Conservation (phyloP, 92 coral and sea anemone genomes). For the Palythoa grandiflora region DNA sequence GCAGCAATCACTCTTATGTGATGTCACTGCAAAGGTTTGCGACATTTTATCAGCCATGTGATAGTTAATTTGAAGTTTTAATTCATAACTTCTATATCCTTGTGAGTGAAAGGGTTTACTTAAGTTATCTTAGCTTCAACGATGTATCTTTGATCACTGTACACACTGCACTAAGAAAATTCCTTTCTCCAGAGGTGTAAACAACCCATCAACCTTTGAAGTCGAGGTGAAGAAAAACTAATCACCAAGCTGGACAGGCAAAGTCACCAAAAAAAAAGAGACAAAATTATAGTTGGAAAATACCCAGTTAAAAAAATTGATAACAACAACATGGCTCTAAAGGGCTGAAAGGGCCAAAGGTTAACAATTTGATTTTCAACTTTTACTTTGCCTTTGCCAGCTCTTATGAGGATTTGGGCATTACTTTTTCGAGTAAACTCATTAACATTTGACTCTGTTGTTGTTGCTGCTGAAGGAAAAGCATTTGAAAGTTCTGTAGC, state of each 20-base stretch:
- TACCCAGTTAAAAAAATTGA: background rate
- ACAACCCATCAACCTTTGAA: too few species aligned
- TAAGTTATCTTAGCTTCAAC: background rate
- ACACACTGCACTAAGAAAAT: too few species aligned
- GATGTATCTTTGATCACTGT: background rate
- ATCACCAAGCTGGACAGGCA: too few species aligned
- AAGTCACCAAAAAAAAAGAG: too few species aligned
- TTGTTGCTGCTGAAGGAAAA: constrained; percentile 52
- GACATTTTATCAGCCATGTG: constrained; percentile 26
- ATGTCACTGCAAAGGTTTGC: constrained; percentile 47
- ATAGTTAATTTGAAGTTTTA: constrained; percentile 37
- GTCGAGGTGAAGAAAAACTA: too few species aligned
- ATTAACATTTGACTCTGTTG: constrained; percentile 43
- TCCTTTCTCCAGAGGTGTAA: too few species aligned
- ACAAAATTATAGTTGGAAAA: background rate
- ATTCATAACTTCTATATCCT: constrained; percentile 2
- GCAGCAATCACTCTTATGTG: constrained; percentile 34
- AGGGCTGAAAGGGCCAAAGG: background rate
- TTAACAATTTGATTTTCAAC: constrained; percentile 7
- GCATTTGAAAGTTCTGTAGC: constrained; percentile 52
- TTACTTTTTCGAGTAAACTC: constrained; percentile 25
- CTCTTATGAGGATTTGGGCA: background rate
- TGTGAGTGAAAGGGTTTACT: constrained; percentile 9
- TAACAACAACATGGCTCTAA: constrained; percentile 2
- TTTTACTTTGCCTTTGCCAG: background rate